A percentile compares a stretch with the other conserved stretches of the same genome.
These are phyloP conservation scores for Pteronotus mesoamericanus DNA, from an alignment of 2,797 vertebrate species.

Conservation along the genomic window DNA sequence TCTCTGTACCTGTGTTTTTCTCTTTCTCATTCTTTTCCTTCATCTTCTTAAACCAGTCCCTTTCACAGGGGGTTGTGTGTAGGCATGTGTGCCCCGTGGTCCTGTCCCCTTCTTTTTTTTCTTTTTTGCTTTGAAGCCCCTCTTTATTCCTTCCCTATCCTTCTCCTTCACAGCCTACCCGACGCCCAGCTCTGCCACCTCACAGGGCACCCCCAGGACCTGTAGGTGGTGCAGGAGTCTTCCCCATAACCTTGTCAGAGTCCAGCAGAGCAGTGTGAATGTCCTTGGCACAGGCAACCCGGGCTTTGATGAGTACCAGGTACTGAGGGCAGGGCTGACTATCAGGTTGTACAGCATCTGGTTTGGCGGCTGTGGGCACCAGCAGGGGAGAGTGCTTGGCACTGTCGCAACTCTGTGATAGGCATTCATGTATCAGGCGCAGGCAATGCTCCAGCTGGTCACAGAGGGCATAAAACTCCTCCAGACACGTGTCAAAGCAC, in stretches of 20 bases:
- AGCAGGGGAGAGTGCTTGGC: slow-evolving; percentile 94
- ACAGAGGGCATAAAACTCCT: slow-evolving; percentile 97
- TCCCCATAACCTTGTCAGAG: slow-evolving; percentile 95
- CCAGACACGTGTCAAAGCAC: slow-evolving; percentile 94
- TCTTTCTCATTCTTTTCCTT: no score
- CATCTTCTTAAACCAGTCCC: no score
- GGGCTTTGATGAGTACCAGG: slow-evolving; percentile 96
- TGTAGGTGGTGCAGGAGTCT: slow-evolving; percentile 80
- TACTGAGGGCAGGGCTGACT: slow-evolving; percentile 95
- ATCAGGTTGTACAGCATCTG: slow-evolving; percentile 91
- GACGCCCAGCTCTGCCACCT: background rate
- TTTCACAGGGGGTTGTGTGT: no score
- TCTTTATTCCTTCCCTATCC: background rate
- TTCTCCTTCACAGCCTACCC: background rate
- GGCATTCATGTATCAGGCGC: slow-evolving; percentile 94
- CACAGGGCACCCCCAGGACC: slow-evolving; percentile 83
- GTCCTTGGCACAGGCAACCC: slow-evolving; percentile 95
- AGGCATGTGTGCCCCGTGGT: no score
- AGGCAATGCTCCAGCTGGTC: slow-evolving; percentile 95
- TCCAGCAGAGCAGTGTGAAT: slow-evolving; percentile 95
- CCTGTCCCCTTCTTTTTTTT: no score
- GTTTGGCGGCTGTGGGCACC: slow-evolving; percentile 94
- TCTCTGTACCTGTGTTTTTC: no score
- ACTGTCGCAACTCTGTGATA: slow-evolving; percentile 96
- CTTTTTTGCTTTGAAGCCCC: background rate